Evolutionary conservation across 1,140 invertebrate species (phyloP).

Genomic region (Ylistrum balloti): DNA sequence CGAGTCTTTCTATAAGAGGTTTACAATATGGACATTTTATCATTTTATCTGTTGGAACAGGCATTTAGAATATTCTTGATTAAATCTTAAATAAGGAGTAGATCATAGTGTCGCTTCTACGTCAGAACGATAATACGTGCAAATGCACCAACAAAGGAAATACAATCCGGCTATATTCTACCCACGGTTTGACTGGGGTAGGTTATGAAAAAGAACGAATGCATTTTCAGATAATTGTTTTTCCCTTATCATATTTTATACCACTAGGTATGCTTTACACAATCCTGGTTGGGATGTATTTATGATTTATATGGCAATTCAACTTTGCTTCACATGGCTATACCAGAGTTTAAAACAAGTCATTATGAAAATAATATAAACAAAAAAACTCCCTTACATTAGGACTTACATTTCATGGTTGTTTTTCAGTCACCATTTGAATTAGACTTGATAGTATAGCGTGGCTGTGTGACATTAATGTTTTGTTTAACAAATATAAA

Average conservation of each 20-base stretch:
- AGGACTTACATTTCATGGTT: too few relatives aligned
- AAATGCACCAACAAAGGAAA: constrained; percentile 30
- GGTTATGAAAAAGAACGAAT: not conserved
- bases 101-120: not conserved
- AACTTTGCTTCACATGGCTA: too few relatives aligned
- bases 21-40: constrained; percentile 16
- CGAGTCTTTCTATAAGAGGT: not conserved
- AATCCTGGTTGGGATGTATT: not conserved
- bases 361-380: too few relatives aligned
- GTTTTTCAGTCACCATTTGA: too few relatives aligned
- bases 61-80: constrained; percentile 4
- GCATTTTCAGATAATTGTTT: not conserved
- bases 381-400: too few relatives aligned
- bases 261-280: not conserved
- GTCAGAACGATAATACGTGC: constrained; percentile 4
- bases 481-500: too few relatives aligned
- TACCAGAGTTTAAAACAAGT: too few relatives aligned
- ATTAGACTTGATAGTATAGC: too few relatives aligned
- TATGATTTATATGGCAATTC: not conserved
- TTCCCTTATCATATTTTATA: not conserved
- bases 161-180: not conserved
- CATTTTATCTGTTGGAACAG: not conserved
- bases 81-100: not conserved
- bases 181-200: not conserved
- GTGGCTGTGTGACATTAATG: too few relatives aligned